phyloP scores from a whole-genome alignment of 30 jellyfish, hydroid and myxozoan species.

The Rhopilema esculentum region DNA sequence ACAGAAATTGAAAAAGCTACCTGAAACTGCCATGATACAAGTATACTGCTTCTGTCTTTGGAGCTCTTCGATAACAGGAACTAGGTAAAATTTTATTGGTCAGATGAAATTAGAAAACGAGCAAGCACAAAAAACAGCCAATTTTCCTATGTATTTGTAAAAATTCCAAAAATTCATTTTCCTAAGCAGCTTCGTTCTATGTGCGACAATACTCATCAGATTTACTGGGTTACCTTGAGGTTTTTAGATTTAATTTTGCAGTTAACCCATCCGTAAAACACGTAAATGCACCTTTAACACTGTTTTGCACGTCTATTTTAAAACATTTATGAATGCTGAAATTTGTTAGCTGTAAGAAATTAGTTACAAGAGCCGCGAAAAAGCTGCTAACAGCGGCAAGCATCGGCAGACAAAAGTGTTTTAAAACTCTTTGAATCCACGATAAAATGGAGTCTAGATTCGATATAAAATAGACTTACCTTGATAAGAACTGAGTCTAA shows the following conservation, averaged over 20 bases:
- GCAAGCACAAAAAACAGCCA: too few relatives aligned
- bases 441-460: neutral
- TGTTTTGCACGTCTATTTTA: neutral
- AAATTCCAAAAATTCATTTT: too few relatives aligned
- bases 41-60: slow-evolving; percentile 52
- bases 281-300: neutral
- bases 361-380: neutral
- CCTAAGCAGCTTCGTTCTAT: too few relatives aligned
- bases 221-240: too few relatives aligned
- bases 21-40: slow-evolving; percentile 71
- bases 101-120: too few relatives aligned
- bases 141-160: too few relatives aligned
- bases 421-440: neutral
- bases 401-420: neutral
- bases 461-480: slow-evolving; percentile 14
- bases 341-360: too few relatives aligned
- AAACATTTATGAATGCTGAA: too few relatives aligned
- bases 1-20: neutral
- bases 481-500: slow-evolving; percentile 82
- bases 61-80: slow-evolving; percentile 37
- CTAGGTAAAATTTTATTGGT: slow-evolving; percentile 21
- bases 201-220: too few relatives aligned
- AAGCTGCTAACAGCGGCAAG: neutral
- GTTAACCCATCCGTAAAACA: too few relatives aligned
- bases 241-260: too few relatives aligned